Conservation (phyloP, 2,113 vertebrate species). For the Delphinus delphis region DNA sequence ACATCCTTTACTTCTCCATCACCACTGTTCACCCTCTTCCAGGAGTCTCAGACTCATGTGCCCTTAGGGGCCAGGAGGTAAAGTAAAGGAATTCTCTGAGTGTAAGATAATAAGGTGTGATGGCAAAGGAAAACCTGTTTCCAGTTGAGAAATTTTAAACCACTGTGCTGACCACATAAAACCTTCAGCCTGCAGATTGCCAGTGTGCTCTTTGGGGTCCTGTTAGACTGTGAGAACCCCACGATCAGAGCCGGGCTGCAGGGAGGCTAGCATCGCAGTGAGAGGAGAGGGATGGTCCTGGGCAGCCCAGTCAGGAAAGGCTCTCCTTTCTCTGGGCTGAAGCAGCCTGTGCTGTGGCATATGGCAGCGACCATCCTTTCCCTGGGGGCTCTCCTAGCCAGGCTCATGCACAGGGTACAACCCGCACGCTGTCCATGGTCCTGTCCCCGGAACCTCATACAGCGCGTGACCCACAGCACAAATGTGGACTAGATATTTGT, state of each 20-base stretch:
- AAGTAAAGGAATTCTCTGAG: background rate
- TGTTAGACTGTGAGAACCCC: accelerated
- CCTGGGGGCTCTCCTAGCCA: accelerated
- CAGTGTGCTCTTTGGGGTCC: background rate
- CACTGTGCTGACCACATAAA: background rate
- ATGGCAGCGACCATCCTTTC: background rate
- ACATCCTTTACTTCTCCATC: background rate
- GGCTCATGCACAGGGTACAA: too few relatives aligned
- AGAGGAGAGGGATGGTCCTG: background rate
- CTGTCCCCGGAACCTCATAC: background rate
- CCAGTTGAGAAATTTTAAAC: background rate
- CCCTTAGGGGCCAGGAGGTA: background rate
- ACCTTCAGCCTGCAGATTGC: background rate
- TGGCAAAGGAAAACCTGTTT: background rate
- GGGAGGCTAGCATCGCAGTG: background rate
- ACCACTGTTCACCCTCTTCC: background rate
- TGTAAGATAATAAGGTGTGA: background rate
- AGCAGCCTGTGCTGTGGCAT: background rate
- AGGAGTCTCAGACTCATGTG: background rate
- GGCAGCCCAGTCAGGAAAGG: background rate
- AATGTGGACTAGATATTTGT: background rate
- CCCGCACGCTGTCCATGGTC: background rate
- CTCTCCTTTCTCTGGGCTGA: background rate
- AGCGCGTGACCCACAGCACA: background rate
- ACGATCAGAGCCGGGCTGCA: background rate